Conservation (phyloP, 2,797 vertebrate genomes). For the Scyliorhinus canicula region DNA sequence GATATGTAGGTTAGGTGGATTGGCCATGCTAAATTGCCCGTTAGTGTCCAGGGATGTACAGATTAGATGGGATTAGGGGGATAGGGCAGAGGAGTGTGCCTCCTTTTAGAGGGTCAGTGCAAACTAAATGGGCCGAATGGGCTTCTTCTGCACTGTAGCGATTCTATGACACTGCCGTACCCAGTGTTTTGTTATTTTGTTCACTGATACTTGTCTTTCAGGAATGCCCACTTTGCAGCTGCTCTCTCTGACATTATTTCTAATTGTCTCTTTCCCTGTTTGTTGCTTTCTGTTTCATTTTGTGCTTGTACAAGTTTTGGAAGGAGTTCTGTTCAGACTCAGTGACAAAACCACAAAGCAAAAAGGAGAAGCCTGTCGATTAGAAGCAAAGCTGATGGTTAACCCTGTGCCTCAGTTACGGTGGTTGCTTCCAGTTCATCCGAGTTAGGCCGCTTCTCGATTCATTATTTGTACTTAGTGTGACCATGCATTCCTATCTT, state of each 20-base stretch:
- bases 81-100: no score
- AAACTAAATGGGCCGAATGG: no score
- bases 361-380: not conserved
- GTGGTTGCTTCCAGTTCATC: not conserved
- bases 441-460: not conserved
- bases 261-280: not conserved
- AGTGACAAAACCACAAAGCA: not conserved
- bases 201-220: not conserved
- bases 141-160: no score
- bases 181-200: not conserved
- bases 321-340: not conserved
- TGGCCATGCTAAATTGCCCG: no score
- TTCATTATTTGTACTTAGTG: not conserved
- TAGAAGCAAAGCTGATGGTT: not conserved
- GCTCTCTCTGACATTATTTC: not conserved
- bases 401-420: not conserved
- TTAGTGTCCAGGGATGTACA: no score
- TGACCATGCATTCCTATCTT: not conserved
- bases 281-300: not conserved
- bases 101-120: no score
- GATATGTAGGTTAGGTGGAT: no score
- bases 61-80: no score
- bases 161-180: no score
- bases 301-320: not conserved
- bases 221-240: not conserved